Conservation (phyloP, 2,113 vertebrate species). For the Morone saxatilis region DNA sequence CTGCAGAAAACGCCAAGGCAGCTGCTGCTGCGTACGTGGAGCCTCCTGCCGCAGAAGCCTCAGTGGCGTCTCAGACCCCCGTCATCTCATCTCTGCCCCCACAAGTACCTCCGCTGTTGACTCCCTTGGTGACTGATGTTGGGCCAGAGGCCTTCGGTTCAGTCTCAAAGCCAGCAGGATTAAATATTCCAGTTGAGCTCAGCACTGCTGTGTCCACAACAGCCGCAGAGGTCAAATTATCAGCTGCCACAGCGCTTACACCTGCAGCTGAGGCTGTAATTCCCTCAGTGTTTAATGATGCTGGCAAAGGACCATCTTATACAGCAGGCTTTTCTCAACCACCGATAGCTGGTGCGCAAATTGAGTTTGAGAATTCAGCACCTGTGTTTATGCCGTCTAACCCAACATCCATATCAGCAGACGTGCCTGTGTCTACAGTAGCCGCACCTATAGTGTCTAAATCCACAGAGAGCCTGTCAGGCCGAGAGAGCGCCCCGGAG, state of each 20-base stretch:
- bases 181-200: slow-evolving; percentile 34
- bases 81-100: slow-evolving; percentile 3
- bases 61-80: neutral
- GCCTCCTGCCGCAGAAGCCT: slow-evolving; percentile 13
- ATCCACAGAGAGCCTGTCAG: slow-evolving; percentile 11
- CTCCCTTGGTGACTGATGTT: slow-evolving; percentile 16
- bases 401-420: slow-evolving; percentile 24
- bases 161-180: slow-evolving; percentile 15
- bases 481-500: slow-evolving; percentile 18
- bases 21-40: slow-evolving; percentile 4
- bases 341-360: slow-evolving; percentile 16
- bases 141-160: slow-evolving; percentile 26
- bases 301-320: slow-evolving; percentile 43
- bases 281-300: slow-evolving; percentile 15
- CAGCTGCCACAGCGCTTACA: slow-evolving; percentile 36
- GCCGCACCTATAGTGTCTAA: slow-evolving; percentile 30
- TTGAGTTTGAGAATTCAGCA: slow-evolving; percentile 14
- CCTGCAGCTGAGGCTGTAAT: slow-evolving; percentile 29
- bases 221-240: slow-evolving; percentile 29
- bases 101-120: slow-evolving; percentile 11
- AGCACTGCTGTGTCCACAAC: neutral
- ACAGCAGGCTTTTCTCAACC: slow-evolving; percentile 16
- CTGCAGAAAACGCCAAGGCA: slow-evolving; percentile 66
- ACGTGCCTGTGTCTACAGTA: slow-evolving; percentile 1
- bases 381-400: slow-evolving; percentile 27